These are phyloP conservation scores for Plestiodon gilberti DNA, from an alignment of 2,113 vertebrate species.

Conservation along the genomic window DNA sequence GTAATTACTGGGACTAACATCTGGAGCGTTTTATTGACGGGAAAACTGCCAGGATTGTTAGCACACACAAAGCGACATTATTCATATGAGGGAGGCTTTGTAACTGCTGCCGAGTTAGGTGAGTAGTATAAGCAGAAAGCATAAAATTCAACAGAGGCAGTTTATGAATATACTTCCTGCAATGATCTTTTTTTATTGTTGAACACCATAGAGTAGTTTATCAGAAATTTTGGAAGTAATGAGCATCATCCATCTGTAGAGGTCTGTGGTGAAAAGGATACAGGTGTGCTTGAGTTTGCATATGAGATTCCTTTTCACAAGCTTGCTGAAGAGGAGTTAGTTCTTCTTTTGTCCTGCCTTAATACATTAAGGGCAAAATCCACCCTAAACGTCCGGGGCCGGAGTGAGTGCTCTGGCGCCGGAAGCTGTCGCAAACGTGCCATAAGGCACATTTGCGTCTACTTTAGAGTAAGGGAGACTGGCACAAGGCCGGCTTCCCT, in stretches of 20 bases:
- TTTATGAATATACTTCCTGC: neutral
- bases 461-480: too few species aligned
- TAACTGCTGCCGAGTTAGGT: constrained; percentile 52
- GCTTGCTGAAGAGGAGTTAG: neutral
- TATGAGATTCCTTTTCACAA: constrained; percentile 3
- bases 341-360: neutral
- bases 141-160: constrained; percentile 37
- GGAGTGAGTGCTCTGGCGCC: too few species aligned
- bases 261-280: neutral
- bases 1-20: constrained; percentile 78
- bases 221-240: constrained; percentile 29
- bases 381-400: too few species aligned
- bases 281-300: neutral
- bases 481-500: too few species aligned
- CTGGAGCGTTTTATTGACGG: constrained; percentile 77
- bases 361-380: too few species aligned
- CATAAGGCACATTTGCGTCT: too few species aligned
- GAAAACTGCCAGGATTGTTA: constrained; percentile 75
- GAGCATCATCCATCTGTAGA: neutral
- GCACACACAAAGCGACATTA: constrained; percentile 64
- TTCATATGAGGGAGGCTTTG: constrained; percentile 69
- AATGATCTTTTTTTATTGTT: constrained; percentile 22
- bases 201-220: constrained; percentile 16
- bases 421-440: too few species aligned
- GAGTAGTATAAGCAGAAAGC: constrained; percentile 51